Conservation (phyloP, 2,797 vertebrate species). For the Parambassis ranga region DNA sequence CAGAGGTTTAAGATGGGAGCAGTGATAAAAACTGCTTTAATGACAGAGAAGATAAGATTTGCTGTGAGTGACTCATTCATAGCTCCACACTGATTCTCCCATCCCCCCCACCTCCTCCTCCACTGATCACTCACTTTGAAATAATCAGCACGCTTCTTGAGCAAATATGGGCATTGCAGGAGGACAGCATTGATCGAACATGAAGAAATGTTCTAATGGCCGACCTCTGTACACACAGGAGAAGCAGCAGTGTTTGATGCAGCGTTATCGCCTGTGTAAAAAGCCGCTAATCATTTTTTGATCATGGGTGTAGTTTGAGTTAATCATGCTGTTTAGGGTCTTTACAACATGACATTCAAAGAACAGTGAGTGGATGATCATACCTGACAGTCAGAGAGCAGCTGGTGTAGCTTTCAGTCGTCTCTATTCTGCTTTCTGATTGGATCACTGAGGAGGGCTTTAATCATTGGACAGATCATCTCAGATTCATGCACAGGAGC, state of each 20-base stretch:
- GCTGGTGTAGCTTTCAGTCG: conserved; percentile 18
- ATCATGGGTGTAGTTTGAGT: conserved; percentile 31
- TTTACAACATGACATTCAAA: not conserved
- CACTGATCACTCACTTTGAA: conserved; percentile 38
- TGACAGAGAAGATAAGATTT: conserved; percentile 83
- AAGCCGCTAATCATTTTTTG: conserved; percentile 17
- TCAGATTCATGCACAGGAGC: not conserved
- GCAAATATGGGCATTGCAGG: conserved; percentile 71
- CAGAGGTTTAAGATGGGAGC: conserved; percentile 73
- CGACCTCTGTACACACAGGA: conserved; percentile 62
- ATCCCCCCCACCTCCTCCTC: not conserved
- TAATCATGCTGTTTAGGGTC: conserved; percentile 40
- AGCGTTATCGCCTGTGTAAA: not conserved
- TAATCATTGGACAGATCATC: conserved; percentile 18
- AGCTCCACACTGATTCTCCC: conserved; percentile 49
- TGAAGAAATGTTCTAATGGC: conserved; percentile 62
- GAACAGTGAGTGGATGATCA: conserved; percentile 12
- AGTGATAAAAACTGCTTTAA: conserved; percentile 80
- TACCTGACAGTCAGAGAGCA: not conserved
- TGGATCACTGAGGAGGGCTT: conserved; percentile 1
- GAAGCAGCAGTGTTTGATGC: conserved; percentile 3
- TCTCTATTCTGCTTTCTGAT: conserved; percentile 30
- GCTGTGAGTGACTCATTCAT: conserved; percentile 73
- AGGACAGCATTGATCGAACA: conserved; percentile 58
- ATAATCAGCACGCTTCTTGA: conserved; percentile 69